Conservation (phyloP, 2,797 vertebrate genomes). For the Pantherophis alleghaniensis region DNA sequence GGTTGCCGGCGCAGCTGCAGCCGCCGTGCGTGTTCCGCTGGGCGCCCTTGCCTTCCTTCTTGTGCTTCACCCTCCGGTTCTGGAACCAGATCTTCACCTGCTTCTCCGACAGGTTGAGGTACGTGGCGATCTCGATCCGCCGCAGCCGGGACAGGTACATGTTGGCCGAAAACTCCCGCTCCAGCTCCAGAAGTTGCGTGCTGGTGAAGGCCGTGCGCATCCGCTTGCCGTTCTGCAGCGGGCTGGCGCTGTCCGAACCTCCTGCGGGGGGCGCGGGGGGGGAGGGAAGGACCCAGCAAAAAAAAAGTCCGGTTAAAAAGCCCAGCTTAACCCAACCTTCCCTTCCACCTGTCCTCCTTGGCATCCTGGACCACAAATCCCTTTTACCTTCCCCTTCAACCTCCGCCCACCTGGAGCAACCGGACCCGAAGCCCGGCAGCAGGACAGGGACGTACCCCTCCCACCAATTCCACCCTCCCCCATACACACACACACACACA, state of each 20-base stretch:
- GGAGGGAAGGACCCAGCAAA: rapidly evolving
- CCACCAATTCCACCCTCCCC: too few relatives aligned
- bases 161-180: slow-evolving; percentile 96
- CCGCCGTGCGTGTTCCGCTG: slow-evolving; percentile 84
- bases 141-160: slow-evolving; percentile 96
- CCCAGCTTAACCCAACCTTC: neutral
- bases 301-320: neutral
- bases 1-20: slow-evolving; percentile 86
- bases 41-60: slow-evolving; percentile 93
- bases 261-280: slow-evolving; percentile 79
- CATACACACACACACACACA: too few relatives aligned
- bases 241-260: slow-evolving; percentile 77
- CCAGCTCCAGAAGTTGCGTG: slow-evolving; percentile 95
- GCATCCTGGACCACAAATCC: neutral
- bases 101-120: slow-evolving; percentile 94
- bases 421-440: too few relatives aligned
- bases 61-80: slow-evolving; percentile 96
- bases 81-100: slow-evolving; percentile 99
- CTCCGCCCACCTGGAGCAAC: neutral
- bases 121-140: slow-evolving; percentile 96
- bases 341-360: neutral
- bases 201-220: slow-evolving; percentile 98
- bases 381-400: neutral
- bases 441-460: too few relatives aligned
- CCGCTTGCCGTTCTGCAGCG: slow-evolving; percentile 93